These are phyloP conservation scores for Habroteleia sp. DNA, from an alignment of 2,888 invertebrate species.

Conservation along the genomic window DNA sequence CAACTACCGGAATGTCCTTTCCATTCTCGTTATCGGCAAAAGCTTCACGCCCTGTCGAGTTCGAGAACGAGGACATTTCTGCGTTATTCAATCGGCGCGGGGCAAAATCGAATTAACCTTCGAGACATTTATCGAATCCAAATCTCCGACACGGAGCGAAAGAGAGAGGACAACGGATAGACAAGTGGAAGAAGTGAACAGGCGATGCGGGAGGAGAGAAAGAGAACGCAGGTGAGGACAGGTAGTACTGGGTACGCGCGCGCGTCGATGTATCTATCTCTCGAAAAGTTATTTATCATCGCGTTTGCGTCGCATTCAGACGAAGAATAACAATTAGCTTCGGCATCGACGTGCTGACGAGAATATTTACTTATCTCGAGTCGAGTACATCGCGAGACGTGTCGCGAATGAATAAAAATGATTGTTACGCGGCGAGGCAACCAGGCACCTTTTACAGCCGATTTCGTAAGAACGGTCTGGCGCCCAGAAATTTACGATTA, in stretches of 20 bases:
- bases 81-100: conserved; percentile 65
- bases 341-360: conserved; percentile 52
- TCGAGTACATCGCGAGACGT: conserved; percentile 40
- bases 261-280: conserved; percentile 36
- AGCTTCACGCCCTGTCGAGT: conserved; percentile 75
- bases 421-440: conserved; percentile 29
- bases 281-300: conserved; percentile 56
- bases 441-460: conserved; percentile 37
- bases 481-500: conserved; percentile 34
- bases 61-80: conserved; percentile 70
- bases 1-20: conserved; percentile 75
- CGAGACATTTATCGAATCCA: conserved; percentile 65
- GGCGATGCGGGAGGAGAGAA: neutral
- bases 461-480: conserved; percentile 32
- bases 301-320: conserved; percentile 53
- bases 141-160: conserved; percentile 32
- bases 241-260: conserved; percentile 35
- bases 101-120: conserved; percentile 70
- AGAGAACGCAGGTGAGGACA: conserved; percentile 36
- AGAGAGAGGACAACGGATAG: conserved; percentile 3
- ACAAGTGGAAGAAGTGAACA: neutral
- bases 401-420: conserved; percentile 56
- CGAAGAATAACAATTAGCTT: conserved; percentile 59
- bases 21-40: conserved; percentile 75
- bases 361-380: conserved; percentile 56